These are phyloP conservation scores for Dasyprocta punctata DNA, from an alignment of 2,113 vertebrate species.

Conservation along the genomic window DNA sequence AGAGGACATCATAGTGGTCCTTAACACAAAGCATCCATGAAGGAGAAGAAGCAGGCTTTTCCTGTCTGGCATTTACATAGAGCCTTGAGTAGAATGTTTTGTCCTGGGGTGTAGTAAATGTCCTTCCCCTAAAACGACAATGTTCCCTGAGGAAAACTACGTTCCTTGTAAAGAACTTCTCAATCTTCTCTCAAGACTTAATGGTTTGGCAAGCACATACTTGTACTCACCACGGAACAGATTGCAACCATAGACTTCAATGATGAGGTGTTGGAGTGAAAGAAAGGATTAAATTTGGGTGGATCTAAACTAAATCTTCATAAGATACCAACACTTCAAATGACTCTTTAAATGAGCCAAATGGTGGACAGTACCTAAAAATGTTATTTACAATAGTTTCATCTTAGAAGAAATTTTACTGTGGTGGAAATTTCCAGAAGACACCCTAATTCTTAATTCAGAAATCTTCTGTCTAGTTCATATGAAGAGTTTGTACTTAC, in stretches of 20 bases:
- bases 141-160: not conserved
- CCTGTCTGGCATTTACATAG: not conserved
- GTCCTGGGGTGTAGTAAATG: not conserved
- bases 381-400: not conserved
- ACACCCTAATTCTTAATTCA: not conserved
- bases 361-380: not conserved
- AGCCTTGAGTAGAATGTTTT: not conserved
- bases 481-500: not conserved
- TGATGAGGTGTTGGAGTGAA: not conserved
- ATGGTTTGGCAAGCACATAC: not conserved
- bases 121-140: not conserved
- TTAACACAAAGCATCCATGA: rapidly evolving
- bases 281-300: not conserved
- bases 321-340: not conserved
- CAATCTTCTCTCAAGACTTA: not conserved
- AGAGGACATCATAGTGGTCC: not conserved
- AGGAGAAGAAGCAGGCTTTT: not conserved
- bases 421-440: not conserved
- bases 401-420: not conserved
- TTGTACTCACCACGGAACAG: not conserved
- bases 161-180: not conserved
- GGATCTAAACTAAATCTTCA: not conserved
- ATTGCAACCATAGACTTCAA: not conserved
- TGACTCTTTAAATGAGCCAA: not conserved
- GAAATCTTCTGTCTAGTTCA: not conserved